Evolutionary conservation across 2,113 vertebrate genomes (phyloP), one percentile per base, ranked within the genome.

Genomic region (Aramus guarauna): DNA sequence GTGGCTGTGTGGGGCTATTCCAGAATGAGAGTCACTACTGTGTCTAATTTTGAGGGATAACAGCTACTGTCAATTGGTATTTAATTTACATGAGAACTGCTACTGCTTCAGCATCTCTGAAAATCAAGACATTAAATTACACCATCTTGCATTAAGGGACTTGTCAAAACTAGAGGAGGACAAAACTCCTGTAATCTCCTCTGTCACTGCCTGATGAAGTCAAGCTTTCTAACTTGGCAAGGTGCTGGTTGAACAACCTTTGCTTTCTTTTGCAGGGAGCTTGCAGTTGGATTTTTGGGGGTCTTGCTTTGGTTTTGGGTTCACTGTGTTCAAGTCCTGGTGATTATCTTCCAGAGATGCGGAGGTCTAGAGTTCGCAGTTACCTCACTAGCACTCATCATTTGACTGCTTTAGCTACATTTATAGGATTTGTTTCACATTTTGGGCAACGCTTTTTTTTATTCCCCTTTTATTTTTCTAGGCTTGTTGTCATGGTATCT

Each of bases 401-500:
- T 64, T 59, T 34, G 18, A 59, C 59, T 1, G 1, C 22, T 67
- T 71, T 32, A 84, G 47, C 47, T 83, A 17, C 10, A 1, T 24
- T 74, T 68, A 34, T 5, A 79, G 58, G 15, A 68, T 87, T 69
- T 58, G 29, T 55, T 88, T 85, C 58, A 77, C 32, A 6, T 87
- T 95, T 94, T 69, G 50, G 69, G 95, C 41, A 73, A 50, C 0
- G 0, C 13, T 83, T 72, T 68, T 50, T 78, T 91, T 67, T 56
- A 52, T 82, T 94, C 64, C 45, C 5, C 34, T 83, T 72, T 91
- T 90, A 71, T 94, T 88, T 92, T 91, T 64, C 56, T 64, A 67
- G 60, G n/a, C 95, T 92, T 92, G 94, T 97, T 94, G 92, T 97
- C 96, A 96, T 96, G 92, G 92, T 93, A 92, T 86, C 94, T 92